A percentile compares a stretch with the other conserved stretches of the same genome.
Evolutionary conservation across 2,888 invertebrate genomes (phyloP).

Genomic region (Cerastis rubricosa): DNA sequence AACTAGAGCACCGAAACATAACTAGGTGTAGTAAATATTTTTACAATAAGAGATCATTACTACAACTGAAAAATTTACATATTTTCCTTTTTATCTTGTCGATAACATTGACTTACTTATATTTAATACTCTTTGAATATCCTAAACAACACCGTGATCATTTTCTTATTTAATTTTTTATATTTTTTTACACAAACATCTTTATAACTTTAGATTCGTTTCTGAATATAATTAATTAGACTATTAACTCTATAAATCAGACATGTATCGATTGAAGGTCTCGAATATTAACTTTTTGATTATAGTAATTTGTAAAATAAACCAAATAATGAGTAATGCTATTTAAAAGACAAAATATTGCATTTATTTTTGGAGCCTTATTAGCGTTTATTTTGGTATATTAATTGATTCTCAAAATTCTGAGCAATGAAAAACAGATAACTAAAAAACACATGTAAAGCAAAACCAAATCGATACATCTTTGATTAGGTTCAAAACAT

Average conservation of each 20-base stretch:
- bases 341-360: conserved; percentile 10
- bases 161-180: conserved; percentile 47
- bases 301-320: background rate
- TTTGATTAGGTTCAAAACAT: conserved; percentile 33
- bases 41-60: conserved; percentile 70
- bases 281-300: background rate
- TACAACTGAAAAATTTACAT: conserved; percentile 68
- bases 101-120: conserved; percentile 60
- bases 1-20: conserved; percentile 73
- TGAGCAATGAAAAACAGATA: background rate
- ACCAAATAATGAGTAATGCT: background rate
- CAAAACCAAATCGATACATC: conserved; percentile 46
- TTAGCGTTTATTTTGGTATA: background rate
- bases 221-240: conserved; percentile 61
- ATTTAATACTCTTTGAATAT: conserved; percentile 65
- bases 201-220: conserved; percentile 62
- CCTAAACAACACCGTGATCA: conserved; percentile 65
- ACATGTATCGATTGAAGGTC: conserved; percentile 48
- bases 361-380: background rate
- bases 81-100: conserved; percentile 55
- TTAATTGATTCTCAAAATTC: background rate
- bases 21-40: conserved; percentile 70
- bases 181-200: conserved; percentile 47
- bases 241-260: conserved; percentile 50
- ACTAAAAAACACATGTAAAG: background rate